Evolutionary conservation across 53 echinoderm and acorn worm species (phyloP), one percentile per base, ranked within the genome.

Genomic region (Luidia sarsii): DNA sequence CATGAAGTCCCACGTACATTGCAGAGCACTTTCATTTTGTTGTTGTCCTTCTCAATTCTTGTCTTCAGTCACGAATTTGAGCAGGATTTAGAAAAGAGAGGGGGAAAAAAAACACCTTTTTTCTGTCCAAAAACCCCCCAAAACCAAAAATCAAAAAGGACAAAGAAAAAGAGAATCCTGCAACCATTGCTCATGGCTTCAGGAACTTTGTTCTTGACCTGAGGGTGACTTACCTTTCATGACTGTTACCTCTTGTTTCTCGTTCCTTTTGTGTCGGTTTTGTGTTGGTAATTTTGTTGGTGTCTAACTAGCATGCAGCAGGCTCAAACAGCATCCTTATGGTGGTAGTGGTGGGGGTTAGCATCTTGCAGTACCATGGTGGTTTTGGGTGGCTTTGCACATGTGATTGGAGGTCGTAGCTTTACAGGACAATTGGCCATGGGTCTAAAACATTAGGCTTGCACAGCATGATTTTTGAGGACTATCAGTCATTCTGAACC

Each of bases 191-290:
- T 10, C 23, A 35, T 41, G n/a, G n/a, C n/a, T 41, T 41, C 41
- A 7, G 41, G 39, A 14, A 43, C 23, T 33, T 39, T 46, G 41
- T 30, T 66, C 41, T 41, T 41, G 23, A 30, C 39, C 55, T 13
- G 49, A 29, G 24, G 33, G 55, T 72, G 55, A 56, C 57, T 38
- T 56, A 36, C 21, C 37, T 55, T 54, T 72, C 72, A 72, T 72
- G 72, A 72, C 72, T 72, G 72, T 72, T 72, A 72, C 72, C 72
- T 72, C 37, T 54, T 72, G 72, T 72, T 72, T 72, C 72, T 72
- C 37, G 38, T 72, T 36, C 25, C 32, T 72, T 72, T 18, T 72
- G 32, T 56, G 55, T 72, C 56, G 10, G 15, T n/a, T 65, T 33
- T 65, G 65, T 65, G 65, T 35, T 52, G 52, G n/a, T 16, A 18